phyloP scores from a whole-genome alignment of 2,113 vertebrate genomes.

The Lepisosteus oculatus region DNA sequence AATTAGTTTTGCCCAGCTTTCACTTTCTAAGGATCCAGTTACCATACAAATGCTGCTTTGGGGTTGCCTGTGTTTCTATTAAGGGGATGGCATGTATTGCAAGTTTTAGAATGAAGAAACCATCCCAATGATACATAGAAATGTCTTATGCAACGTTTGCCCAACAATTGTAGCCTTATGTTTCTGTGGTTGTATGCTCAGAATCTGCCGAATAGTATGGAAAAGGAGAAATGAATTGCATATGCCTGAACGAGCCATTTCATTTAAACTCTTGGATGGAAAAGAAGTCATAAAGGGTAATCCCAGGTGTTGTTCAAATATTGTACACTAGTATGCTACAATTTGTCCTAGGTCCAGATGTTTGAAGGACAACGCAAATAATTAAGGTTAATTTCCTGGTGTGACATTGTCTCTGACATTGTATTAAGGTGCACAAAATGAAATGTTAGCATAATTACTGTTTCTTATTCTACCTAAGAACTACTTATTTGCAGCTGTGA shows the following conservation, averaged over 20 bases:
- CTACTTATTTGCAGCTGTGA: too few species aligned
- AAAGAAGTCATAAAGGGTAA: neutral
- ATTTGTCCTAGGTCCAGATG: too few species aligned
- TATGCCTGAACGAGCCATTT: neutral
- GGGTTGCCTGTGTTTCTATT: neutral
- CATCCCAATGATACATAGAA: neutral
- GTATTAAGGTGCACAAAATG: too few species aligned
- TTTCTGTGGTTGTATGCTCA: neutral
- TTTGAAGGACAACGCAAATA: too few species aligned
- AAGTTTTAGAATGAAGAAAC: too few species aligned
- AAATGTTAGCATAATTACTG: too few species aligned
- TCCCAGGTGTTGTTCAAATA: neutral
- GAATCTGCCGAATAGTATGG: conserved; percentile 18
- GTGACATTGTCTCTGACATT: too few species aligned
- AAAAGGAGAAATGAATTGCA: conserved; percentile 21
- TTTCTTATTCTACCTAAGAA: too few species aligned
- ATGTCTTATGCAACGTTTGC: neutral
- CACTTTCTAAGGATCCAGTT: neutral
- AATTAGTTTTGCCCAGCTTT: neutral
- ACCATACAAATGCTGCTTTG: neutral
- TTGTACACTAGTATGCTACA: too few species aligned
- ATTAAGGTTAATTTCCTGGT: too few species aligned
- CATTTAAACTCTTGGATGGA: neutral
- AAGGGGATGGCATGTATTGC: neutral
- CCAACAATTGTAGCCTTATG: conserved; percentile 2